These are phyloP conservation scores for Malaclemys terrapin DNA, from an alignment of 2,113 vertebrate species.

Conservation along the genomic window DNA sequence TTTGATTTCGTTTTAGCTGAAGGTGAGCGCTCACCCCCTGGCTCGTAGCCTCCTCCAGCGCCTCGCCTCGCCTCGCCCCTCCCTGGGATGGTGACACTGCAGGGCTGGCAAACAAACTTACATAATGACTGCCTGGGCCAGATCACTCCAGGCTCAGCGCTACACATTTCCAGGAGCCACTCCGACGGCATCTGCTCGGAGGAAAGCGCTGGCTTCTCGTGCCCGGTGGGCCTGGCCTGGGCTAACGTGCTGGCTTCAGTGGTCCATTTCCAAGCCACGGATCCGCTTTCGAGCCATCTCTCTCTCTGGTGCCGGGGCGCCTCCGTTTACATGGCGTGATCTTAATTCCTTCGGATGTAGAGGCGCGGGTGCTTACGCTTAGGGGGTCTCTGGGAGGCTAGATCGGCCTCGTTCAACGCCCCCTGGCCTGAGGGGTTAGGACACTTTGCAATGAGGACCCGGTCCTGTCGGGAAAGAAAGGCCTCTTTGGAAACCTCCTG, in stretches of 20 bases:
- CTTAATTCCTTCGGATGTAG: too few relatives aligned
- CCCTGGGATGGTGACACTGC: background rate
- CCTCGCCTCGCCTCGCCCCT: background rate
- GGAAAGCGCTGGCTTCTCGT: background rate
- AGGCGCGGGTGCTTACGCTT: too few relatives aligned
- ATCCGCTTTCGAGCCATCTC: background rate
- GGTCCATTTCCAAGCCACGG: background rate
- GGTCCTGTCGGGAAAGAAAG: background rate
- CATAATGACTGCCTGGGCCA: background rate
- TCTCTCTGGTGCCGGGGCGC: slow-evolving; percentile 55
- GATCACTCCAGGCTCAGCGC: too few relatives aligned
- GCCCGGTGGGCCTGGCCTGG: background rate
- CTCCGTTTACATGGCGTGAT: slow-evolving; percentile 10
- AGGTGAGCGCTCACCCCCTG: background rate
- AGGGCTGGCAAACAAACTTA: background rate
- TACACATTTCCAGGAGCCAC: too few relatives aligned
- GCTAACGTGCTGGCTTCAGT: background rate
- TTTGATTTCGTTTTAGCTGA: background rate
- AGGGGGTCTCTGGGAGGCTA: too few relatives aligned
- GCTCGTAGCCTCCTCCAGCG: background rate
- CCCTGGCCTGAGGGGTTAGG: background rate
- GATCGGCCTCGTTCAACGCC: background rate
- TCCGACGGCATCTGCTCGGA: too few relatives aligned
- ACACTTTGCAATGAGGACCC: background rate
- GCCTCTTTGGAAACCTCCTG: background rate